Evolutionary conservation across 2,888 invertebrate species (phyloP), one percentile per base, ranked within the genome.

Genomic region (Rotaria sp.): DNA sequence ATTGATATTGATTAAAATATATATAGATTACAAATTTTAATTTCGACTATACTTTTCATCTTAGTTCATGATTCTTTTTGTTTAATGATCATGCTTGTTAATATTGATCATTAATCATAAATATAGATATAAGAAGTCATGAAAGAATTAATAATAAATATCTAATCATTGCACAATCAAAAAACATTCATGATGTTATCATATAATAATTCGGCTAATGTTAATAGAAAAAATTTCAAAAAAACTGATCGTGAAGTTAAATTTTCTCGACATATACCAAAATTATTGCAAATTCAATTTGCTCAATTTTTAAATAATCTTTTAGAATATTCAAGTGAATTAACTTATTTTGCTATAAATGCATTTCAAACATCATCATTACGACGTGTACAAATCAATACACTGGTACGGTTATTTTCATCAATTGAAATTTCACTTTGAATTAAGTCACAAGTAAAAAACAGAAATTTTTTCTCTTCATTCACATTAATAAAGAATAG

Each of bases 321-420:
- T n/a, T 45, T 80, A n/a, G 80, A 80, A 45, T 80, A 80, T 80
- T 41, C 80, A n/a, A 80, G 26, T 80, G 80, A 80, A 45, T 45
- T 80, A 26, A 45, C 41, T 45, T 80, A 80, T 80, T 80, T 75
- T 80, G 41, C 24, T 15, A 45, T 80, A 3, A 80, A 80, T n/a
- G 41, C 80, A 80, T 80, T 80, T 80, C 80, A 80, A 41, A 80
- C 80, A 45, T 24, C 24, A 45, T 80, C 80, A 45, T 45, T 80
- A 26, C 10, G 45, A 80, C 80, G 41, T n/a, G n/a, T 80, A 15
- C 80, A 41, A 45, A 45, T 80, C 1, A 80, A 45, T 80, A 80
- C 80, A 35, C 24, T 45, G 45, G 45, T 80, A 80, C 2, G 26
- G 26, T 74, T 4, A 35, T 11, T 26, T 55, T 13, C 2, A 24